Evolutionary conservation across 2,797 vertebrate species (phyloP).

Genomic region (Gallinago nigripennis): DNA sequence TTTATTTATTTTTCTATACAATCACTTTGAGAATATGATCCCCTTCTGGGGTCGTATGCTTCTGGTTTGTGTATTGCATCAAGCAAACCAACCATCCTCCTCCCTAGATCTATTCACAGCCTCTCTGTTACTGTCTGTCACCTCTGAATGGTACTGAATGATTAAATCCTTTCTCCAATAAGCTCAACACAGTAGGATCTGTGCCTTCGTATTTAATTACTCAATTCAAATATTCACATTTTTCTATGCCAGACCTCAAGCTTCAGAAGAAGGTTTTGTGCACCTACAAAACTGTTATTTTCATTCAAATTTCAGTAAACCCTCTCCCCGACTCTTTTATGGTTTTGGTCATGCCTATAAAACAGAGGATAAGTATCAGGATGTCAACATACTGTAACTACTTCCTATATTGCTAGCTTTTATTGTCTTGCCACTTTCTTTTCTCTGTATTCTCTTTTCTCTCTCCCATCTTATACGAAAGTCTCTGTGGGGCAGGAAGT

Average conservation of each 20-base stretch:
- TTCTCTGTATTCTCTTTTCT: neutral
- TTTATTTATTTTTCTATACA: too few relatives aligned
- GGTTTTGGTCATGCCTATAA: neutral
- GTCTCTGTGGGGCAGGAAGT: neutral
- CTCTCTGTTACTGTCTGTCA: neutral
- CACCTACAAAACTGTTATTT: neutral
- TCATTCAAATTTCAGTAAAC: neutral
- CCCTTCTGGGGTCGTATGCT: neutral
- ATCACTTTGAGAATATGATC: neutral
- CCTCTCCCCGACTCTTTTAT: accelerated
- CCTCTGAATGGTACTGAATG: neutral
- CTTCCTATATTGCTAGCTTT: neutral
- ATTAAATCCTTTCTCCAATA: neutral
- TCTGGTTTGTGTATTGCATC: neutral
- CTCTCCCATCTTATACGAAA: neutral
- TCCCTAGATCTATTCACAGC: neutral
- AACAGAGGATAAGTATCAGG: neutral
- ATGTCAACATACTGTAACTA: neutral
- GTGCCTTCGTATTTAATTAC: neutral
- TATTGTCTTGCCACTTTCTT: neutral
- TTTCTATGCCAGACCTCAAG: neutral
- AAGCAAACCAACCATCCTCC: neutral
- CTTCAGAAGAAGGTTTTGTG: neutral
- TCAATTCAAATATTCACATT: neutral
- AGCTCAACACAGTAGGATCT: neutral